Evolutionary conservation across 2,113 vertebrate genomes (phyloP).

Genomic region (Rostratula benghalensis): DNA sequence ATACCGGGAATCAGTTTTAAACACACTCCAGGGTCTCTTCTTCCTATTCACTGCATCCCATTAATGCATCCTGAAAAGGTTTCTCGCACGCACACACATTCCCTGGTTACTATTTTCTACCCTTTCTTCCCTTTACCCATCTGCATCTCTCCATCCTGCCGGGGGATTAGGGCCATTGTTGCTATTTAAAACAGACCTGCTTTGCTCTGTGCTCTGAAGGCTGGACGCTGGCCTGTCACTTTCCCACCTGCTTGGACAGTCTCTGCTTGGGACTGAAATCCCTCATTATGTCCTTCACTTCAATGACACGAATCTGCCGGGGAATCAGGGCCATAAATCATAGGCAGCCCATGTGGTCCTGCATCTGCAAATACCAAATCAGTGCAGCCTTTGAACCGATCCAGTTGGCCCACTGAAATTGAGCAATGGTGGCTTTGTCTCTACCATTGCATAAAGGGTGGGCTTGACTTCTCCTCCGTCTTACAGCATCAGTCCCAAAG

Average conservation of each 20-base stretch:
- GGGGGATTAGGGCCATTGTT: constrained; percentile 38
- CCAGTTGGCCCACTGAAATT: not conserved
- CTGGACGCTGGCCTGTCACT: constrained; percentile 11
- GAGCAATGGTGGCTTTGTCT: not conserved
- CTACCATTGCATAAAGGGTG: not conserved
- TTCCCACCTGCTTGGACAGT: constrained; percentile 55
- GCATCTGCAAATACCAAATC: constrained; percentile 9
- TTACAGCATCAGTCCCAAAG: not conserved
- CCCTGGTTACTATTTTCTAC: constrained; percentile 30
- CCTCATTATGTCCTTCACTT: constrained; percentile 57
- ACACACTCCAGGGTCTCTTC: constrained; percentile 53
- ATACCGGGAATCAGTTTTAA: constrained; percentile 26
- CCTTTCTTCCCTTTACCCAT: constrained; percentile 36
- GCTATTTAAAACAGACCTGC: constrained; percentile 33
- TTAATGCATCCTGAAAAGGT: constrained; percentile 46
- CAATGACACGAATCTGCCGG: not conserved
- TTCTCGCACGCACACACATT: constrained; percentile 14
- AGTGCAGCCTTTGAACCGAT: not conserved
- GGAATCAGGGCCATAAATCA: constrained; percentile 28
- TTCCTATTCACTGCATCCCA: constrained; percentile 59
- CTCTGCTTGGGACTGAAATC: constrained; percentile 57
- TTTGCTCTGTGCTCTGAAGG: constrained; percentile 52
- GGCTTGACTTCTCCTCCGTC: not conserved
- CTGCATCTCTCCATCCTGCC: constrained; percentile 38
- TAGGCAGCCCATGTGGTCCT: not conserved